phyloP scores from a whole-genome alignment of 2,797 vertebrate genomes.

The Hephaestus fuliginosus region DNA sequence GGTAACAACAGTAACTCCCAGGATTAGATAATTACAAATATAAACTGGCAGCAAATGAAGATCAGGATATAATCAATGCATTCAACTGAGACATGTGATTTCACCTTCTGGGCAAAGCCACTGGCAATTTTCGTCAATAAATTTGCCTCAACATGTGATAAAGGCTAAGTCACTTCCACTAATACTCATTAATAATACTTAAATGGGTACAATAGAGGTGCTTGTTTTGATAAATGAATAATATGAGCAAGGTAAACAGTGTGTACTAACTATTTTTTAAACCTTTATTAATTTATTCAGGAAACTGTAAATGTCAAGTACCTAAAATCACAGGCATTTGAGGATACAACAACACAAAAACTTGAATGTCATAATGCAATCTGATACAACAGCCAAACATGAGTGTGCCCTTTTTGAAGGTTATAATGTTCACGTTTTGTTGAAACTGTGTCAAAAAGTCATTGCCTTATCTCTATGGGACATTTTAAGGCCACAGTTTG shows the following conservation, averaged over 20 bases:
- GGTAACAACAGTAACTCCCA: neutral
- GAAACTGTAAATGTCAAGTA: neutral
- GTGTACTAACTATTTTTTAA: neutral
- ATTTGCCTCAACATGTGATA: neutral
- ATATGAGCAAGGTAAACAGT: neutral
- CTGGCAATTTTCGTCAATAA: neutral
- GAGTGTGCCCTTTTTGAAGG: neutral
- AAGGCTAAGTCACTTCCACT: neutral
- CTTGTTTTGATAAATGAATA: neutral
- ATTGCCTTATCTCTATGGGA: neutral
- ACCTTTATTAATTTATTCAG: neutral
- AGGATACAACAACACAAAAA: neutral
- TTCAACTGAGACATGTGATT: slow-evolving; percentile 17
- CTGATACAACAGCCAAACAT: neutral
- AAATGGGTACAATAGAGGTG: neutral
- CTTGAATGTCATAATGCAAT: neutral
- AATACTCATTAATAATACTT: neutral
- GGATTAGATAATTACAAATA: neutral
- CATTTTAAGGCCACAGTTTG: neutral
- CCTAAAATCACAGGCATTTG: neutral
- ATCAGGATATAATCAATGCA: neutral
- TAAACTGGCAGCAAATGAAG: neutral
- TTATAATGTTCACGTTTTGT: neutral
- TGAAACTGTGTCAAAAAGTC: neutral
- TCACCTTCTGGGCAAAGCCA: slow-evolving; percentile 5